These are phyloP conservation scores for Protonemura montana DNA, from an alignment of 2,888 invertebrate species.

Conservation along the genomic window DNA sequence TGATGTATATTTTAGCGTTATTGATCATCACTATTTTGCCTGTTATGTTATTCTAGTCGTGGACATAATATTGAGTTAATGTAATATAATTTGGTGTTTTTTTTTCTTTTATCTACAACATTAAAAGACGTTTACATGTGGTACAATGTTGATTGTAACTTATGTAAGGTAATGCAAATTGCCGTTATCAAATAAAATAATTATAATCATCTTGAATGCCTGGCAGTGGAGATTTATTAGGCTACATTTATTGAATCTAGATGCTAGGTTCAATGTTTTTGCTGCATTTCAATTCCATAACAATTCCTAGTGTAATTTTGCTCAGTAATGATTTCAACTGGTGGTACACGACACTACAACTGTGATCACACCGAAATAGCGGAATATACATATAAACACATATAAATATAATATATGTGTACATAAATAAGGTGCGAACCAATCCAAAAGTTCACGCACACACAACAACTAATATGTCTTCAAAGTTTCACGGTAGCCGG, in stretches of 20 bases:
- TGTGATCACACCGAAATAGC: not conserved
- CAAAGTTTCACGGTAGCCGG: not conserved
- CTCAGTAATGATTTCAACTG: not conserved
- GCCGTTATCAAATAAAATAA: not conserved
- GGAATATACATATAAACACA: not conserved
- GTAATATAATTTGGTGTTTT: not conserved
- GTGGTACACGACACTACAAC: not conserved
- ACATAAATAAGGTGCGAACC: not conserved
- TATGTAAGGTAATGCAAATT: not conserved
- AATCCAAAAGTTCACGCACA: not conserved
- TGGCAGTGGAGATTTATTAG: not conserved
- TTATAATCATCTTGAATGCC: not conserved
- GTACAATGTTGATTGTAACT: conserved; percentile 10
- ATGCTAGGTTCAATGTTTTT: not conserved
- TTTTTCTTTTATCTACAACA: conserved; percentile 9
- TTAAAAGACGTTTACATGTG: not conserved
- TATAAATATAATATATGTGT: too few relatives aligned
- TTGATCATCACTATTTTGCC: conserved; percentile 1
- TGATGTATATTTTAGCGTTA: not conserved
- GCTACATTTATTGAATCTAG: too few relatives aligned
- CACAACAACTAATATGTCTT: not conserved
- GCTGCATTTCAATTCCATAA: not conserved
- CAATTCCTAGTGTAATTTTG: not conserved
- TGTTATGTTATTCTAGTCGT: conserved; percentile 10
- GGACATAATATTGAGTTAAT: conserved; percentile 9